Evolutionary conservation across 1,140 invertebrate species (phyloP).

Genomic region (Paraescarpia echinospica): DNA sequence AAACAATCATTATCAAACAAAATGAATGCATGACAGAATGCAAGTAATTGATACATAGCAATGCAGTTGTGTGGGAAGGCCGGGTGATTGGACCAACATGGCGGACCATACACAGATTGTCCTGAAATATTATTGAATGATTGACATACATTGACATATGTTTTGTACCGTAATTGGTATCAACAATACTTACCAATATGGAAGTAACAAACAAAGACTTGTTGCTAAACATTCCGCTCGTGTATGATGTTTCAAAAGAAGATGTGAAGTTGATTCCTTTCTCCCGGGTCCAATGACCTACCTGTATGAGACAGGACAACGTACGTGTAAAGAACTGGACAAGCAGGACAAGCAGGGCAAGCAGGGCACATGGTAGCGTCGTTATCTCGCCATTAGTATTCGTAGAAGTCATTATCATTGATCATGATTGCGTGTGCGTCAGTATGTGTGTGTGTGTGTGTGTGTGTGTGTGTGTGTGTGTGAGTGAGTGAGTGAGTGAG

Average conservation of each 20-base stretch:
- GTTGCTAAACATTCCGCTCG: slow-evolving; percentile 67
- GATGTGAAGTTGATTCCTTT: slow-evolving; percentile 67
- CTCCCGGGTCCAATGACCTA: slow-evolving; percentile 89
- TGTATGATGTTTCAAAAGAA: neutral
- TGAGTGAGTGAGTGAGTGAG: too few species aligned
- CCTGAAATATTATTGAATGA: too few species aligned
- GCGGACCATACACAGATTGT: too few species aligned
- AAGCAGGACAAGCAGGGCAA: too few species aligned
- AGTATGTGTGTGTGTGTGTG: too few species aligned
- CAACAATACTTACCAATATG: slow-evolving; percentile 71
- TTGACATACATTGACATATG: too few species aligned
- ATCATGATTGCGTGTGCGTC: neutral
- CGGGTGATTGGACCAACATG: too few species aligned
- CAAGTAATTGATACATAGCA: too few species aligned
- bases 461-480: too few species aligned
- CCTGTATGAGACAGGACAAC: slow-evolving; percentile 60
- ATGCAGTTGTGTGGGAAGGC: too few species aligned
- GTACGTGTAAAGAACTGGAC: neutral
- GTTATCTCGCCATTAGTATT: neutral
- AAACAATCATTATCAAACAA: too few species aligned
- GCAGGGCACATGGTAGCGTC: neutral
- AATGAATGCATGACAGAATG: too few species aligned
- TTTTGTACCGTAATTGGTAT: neutral
- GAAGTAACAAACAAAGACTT: slow-evolving; percentile 89
- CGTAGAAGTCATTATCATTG: neutral